phyloP scores from a whole-genome alignment of 2,797 vertebrate species.

The Merluccius polli region DNA sequence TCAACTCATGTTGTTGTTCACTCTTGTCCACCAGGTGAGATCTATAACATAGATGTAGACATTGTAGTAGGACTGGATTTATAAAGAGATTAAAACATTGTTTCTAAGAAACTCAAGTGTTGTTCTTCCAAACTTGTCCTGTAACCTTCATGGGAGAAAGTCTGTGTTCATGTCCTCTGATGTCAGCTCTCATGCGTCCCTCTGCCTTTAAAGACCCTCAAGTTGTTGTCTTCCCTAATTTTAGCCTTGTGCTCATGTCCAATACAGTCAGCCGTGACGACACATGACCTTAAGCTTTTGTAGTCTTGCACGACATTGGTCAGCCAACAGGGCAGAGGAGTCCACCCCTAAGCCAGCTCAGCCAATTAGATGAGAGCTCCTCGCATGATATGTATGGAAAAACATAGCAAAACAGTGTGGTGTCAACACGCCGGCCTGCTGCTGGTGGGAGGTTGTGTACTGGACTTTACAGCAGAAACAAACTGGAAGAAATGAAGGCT shows the following conservation, averaged over 20 bases:
- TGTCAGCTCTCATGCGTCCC: slow-evolving; percentile 5
- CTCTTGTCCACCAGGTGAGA: neutral
- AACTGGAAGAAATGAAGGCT: slow-evolving; percentile 17
- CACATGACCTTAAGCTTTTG: slow-evolving; percentile 44
- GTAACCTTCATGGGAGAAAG: neutral
- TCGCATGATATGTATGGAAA: slow-evolving; percentile 20
- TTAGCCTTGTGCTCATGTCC: slow-evolving; percentile 34
- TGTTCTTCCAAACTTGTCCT: neutral
- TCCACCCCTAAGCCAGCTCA: slow-evolving; percentile 20
- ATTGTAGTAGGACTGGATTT: neutral
- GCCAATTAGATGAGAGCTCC: slow-evolving; percentile 48
- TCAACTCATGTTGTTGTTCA: neutral
- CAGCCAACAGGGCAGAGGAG: slow-evolving; percentile 8
- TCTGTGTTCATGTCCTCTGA: slow-evolving; percentile 14
- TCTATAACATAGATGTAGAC: neutral
- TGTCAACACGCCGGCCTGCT: slow-evolving; percentile 14
- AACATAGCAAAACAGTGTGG: slow-evolving; percentile 49
- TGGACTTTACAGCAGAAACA: slow-evolving; percentile 21
- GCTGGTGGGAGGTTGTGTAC: slow-evolving; percentile 11
- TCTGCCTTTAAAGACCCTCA: slow-evolving; percentile 21
- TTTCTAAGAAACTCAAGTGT: slow-evolving; percentile 4
- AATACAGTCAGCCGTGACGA: slow-evolving; percentile 25
- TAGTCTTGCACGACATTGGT: slow-evolving; percentile 43
- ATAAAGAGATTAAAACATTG: neutral
- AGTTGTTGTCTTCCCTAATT: slow-evolving; percentile 41